Base-by-base conservation (phyloP, 2,888 invertebrate genomes). In the Parnassius glacialis region DNA sequence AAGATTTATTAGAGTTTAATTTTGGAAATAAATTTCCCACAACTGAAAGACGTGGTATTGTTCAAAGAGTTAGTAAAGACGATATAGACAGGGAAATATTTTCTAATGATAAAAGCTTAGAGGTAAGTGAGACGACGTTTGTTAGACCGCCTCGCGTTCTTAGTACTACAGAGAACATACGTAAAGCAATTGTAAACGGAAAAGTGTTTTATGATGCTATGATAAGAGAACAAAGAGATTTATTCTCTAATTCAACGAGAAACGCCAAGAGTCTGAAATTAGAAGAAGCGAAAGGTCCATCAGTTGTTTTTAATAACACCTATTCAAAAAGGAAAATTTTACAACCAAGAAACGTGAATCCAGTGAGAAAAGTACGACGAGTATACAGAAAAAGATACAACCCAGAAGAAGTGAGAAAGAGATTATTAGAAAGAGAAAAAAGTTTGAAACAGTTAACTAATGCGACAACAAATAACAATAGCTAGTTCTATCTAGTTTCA, bases 121-220 rank as follows among this genome's bases (percentile, higher is more conserved):
- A 91, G 81, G 87, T 91, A 12, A 91, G 91, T 59, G 91, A 91
- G 67, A 91, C 90, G 2, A 81, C 88, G 2, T 91, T 79, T 11
- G 85, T 90, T 1, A 70, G 90, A 68, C 91, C 90, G 0, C 91
- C 91, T 1, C 77, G 91, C 71, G 76, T 91, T 44, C 69, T 90
- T 34, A 81, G 80, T 64, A 89, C 89, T 0, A 89, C 88, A 10
- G 90, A 90, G 10, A 90, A 87, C 68, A 81, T 91, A 54, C 70
- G 86, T 44, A 92, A 90, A 75, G 85, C 91, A 1, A 78, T 91
- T 11, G 77, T 92, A 0, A 92, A 92, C 57, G 92, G 92, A 0
- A 90, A 90, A 76, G 81, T 92, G 0, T 92, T 87, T 63, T 92
- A 92, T 50, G 92, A 92, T 62, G 92, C 92, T 2, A 85, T 89